Percentiles rank a stretch among this genome's conserved stretches.
Conservation (phyloP, 2,113 vertebrate species). For the Alethe diademata region DNA sequence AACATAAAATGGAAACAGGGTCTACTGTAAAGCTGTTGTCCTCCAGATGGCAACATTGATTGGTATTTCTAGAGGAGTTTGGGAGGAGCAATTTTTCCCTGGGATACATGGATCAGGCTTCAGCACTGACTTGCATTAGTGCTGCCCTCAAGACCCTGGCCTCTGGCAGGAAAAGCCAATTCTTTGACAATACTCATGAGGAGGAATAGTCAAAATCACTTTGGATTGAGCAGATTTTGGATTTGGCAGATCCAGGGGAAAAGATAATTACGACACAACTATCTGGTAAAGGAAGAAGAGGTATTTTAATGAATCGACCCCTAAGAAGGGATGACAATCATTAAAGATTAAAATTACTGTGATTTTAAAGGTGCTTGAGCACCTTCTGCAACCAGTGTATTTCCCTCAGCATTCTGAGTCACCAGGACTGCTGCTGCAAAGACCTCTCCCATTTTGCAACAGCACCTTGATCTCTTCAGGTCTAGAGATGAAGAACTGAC, state of each 20-base stretch:
- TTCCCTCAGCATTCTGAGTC: neutral
- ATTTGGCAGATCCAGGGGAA: neutral
- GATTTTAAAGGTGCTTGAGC: neutral
- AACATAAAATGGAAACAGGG: slow-evolving; percentile 48
- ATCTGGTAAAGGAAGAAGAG: neutral
- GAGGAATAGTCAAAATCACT: neutral
- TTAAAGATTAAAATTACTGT: neutral
- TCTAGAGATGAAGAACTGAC: neutral
- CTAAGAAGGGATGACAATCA: neutral
- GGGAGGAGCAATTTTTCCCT: neutral
- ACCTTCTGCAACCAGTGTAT: neutral
- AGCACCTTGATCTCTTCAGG: neutral
- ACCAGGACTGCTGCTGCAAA: neutral
- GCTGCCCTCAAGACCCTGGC: neutral
- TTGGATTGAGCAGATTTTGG: neutral
- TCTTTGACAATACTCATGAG: neutral
- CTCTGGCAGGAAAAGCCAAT: neutral
- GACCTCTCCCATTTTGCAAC: neutral
- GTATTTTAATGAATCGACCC: neutral
- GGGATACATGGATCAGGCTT: neutral
- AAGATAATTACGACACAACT: neutral
- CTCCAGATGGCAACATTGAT: slow-evolving; percentile 72
- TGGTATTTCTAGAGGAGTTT: slow-evolving; percentile 48
- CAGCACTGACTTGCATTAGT: neutral
- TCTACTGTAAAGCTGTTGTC: slow-evolving; percentile 57